Evolutionary conservation across 2,888 invertebrate genomes (phyloP).

Genomic region (Zygothrica quintamaculata): DNA sequence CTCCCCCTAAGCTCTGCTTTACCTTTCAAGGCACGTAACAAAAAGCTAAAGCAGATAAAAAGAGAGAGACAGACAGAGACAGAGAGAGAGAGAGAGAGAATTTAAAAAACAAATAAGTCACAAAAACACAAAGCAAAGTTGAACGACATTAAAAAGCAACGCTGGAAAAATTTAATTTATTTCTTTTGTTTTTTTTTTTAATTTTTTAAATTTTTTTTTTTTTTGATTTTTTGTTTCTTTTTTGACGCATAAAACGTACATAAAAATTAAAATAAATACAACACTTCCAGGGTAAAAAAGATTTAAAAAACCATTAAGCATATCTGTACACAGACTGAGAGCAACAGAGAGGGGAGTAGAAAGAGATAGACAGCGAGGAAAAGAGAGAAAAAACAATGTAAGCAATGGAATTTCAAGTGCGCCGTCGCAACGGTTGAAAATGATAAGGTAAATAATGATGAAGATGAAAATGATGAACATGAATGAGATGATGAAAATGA

Average conservation of each 20-base stretch:
- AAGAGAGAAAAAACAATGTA: no score
- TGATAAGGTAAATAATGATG: no score
- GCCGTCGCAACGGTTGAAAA: slow-evolving; percentile 15
- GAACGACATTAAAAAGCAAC: slow-evolving; percentile 67
- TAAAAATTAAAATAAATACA: slow-evolving; percentile 70
- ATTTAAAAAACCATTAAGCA: slow-evolving; percentile 37
- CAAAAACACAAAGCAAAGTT: slow-evolving; percentile 54
- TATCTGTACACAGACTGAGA: no score
- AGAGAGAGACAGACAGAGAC: no score
- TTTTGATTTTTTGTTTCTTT: background rate
- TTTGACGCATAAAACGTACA: slow-evolving; percentile 37
- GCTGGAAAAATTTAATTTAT: slow-evolving; percentile 46
- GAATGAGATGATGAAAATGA: no score
- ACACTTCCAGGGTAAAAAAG: slow-evolving; percentile 42
- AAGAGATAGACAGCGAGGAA: no score
- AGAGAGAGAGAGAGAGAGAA: no score
- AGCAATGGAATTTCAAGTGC: slow-evolving; percentile 55
- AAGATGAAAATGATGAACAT: no score
- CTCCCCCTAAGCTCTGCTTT: no score
- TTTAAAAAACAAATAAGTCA: slow-evolving; percentile 10
- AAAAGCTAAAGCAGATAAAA: slow-evolving; percentile 26
- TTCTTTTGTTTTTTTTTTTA: slow-evolving; percentile 22
- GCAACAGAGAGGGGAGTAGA: no score
- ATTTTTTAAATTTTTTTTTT: slow-evolving; percentile 22
- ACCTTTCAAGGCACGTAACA: slow-evolving; percentile 70